Base-by-base conservation (phyloP, 2,888 invertebrate species). In the Hipparchia semele region DNA sequence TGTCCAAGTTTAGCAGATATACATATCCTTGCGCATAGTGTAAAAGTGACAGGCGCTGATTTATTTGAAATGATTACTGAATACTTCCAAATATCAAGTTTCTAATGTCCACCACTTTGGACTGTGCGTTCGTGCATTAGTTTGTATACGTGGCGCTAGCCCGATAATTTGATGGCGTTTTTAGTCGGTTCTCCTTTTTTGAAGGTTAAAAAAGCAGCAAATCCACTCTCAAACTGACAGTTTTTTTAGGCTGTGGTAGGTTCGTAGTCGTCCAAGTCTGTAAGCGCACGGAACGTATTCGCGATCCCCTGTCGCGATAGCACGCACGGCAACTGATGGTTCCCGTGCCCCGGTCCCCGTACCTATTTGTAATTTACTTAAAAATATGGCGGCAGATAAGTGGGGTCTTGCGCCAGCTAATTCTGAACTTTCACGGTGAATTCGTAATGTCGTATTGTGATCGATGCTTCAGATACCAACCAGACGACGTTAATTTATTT, bases 281-380 rank as follows among this genome's bases (percentile, higher is more conserved):
- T 85, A 90, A 81, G 79, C 72, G 75, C 77, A 79, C 75, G 79
- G 80, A 79, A 78, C 77, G 81, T 83, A 82, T 86, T 87, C 84
- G 88, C 90, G 93, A 94, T 94, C 91, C 92, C 92, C 83, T 80
- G 83, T 80, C 78, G 80, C 82, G 93, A 94, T 94, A 92, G 82
- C 91, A 89, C 88, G 88, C 92, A 93, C 92, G 92, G 90, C 88
- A 90, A 86, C 86, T 85, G 89, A 90, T 88, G 90, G 87, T 83
- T 86, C 81, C 77, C 81, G 79, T 78, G 81, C 87, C 86, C 77
- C 81, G 79, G 78, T 81, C 87, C 86, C 85, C 86, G 84, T 88
- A 88, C 91, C 91, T 91, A 91, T 93, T 92, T 91, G 92, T 93
- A 93, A 92, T 93, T 92, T 92, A 92, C 90, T 91, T 89, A 89